Evolutionary conservation across 1,140 invertebrate genomes (phyloP), one percentile per base, ranked within the genome.

Genomic region (Drosophila rufa): DNA sequence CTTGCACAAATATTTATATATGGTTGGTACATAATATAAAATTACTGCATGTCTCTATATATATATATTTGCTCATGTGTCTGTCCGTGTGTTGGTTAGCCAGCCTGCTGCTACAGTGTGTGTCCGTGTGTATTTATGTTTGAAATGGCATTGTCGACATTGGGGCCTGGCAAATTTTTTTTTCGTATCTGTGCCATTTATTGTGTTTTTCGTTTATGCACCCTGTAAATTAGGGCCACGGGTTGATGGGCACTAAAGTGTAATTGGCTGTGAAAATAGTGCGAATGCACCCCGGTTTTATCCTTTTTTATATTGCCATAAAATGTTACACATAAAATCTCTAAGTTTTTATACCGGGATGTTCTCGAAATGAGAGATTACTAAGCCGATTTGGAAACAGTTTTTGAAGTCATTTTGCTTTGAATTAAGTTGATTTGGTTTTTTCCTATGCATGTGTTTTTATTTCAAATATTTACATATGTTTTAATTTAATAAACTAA

Each of bases 1-100:
- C 84, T 87, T 89, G 84, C 83, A 87, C 82, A 86, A 86, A 86
- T 86, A 86, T 86, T 86, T 86, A 86, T 86, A 85, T 67, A 82
- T 75, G 77, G 47, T 70, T 46, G 57, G 61, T 75, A 83, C 66
- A 87, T 80, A 76, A 79, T 83, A 84, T 77, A 89, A 85, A 84
- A 78, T 86, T 89, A 89, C 83, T 83, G 82, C 79, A 80, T 83
- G 68, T 64, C 40, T 57, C 74, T 46, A 9, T 61, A 46, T 46
- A 42, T 51, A 12, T 45, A 48, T 48, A 15, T 75, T 30, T 60
- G 47, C n/a, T 25, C 6, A 36, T 53, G 11, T 58, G 9, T 47
- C 14, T 50, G 57, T 76, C 15, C 25, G 11, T 67, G 56, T 73
- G 68, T 56, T 61, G 56, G 36, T 55, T 50, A 27, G 47, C 47